These are phyloP conservation scores for Lycocerus yunnanus DNA, from an alignment of 2,888 invertebrate genomes.

Conservation along the genomic window DNA sequence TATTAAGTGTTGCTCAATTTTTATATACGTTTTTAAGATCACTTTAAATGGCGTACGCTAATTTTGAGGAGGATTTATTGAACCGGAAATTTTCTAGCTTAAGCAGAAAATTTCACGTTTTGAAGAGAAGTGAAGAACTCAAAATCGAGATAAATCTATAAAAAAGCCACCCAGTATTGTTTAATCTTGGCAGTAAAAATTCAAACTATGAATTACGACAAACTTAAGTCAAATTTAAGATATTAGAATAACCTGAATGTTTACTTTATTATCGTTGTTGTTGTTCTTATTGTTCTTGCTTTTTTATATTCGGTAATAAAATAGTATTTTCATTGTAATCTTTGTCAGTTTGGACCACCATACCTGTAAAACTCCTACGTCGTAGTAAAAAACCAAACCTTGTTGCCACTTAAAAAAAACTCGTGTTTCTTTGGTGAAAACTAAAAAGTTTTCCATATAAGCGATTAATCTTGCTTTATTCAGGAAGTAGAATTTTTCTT, in stretches of 20 bases:
- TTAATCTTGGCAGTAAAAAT: background rate
- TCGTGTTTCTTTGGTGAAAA: background rate
- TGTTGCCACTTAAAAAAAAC: background rate
- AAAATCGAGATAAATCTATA: background rate
- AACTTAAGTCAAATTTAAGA: background rate
- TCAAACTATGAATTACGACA: background rate
- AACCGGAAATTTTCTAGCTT: background rate
- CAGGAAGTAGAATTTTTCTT: slow-evolving; percentile 3
- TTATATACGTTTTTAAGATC: background rate
- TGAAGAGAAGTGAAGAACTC: background rate
- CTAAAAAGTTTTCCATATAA: background rate
- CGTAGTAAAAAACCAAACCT: background rate
- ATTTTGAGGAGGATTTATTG: background rate
- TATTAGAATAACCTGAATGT: background rate
- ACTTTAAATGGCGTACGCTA: background rate
- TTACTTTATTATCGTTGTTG: slow-evolving; percentile 44
- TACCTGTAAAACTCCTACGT: slow-evolving; percentile 20
- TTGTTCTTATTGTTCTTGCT: slow-evolving; percentile 47
- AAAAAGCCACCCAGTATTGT: background rate
- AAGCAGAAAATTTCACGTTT: background rate
- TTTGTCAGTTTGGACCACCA: slow-evolving; percentile 42
- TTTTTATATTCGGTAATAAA: slow-evolving; percentile 44
- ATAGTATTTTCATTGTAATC: slow-evolving; percentile 44
- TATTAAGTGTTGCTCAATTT: background rate
- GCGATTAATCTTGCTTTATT: background rate